Conservation (phyloP, 1,140 invertebrate species). For the Temnothorax longispinosus region DNA sequence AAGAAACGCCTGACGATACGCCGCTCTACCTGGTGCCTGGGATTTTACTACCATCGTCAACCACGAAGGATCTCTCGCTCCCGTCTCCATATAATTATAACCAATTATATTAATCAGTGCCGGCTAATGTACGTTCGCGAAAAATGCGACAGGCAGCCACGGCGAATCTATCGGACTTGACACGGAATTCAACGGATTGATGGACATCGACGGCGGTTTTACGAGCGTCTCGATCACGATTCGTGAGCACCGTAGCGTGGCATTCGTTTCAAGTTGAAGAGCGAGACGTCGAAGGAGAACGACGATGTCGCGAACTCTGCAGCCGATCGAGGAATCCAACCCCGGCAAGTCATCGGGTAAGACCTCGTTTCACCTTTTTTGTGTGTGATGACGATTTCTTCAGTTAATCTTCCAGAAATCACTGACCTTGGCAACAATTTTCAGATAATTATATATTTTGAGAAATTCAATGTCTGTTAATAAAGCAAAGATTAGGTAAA, state of each 20-base stretch:
- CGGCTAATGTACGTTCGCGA: not conserved
- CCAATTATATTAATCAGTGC: slow-evolving; percentile 12
- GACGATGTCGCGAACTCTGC: slow-evolving; percentile 71
- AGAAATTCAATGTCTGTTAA: not conserved
- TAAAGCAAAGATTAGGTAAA: not conserved
- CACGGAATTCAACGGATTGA: slow-evolving; percentile 30
- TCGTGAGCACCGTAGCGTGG: not conserved
- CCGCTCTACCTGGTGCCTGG: not conserved
- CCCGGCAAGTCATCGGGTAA: slow-evolving; percentile 77
- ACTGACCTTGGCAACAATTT: not conserved
- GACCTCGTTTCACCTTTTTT: slow-evolving; percentile 10
- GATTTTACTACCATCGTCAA: not conserved
- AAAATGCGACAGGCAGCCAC: slow-evolving; percentile 30
- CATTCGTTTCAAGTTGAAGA: slow-evolving; percentile 37
- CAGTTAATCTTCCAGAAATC: not conserved
- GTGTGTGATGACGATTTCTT: not conserved
- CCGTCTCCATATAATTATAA: not conserved
- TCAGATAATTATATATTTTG: not conserved
- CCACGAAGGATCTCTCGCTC: not conserved
- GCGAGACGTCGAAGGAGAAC: not conserved
- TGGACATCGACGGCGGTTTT: slow-evolving; percentile 34
- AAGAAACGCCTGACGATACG: not conserved
- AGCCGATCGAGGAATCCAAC: slow-evolving; percentile 81
- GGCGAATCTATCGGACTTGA: slow-evolving; percentile 29
- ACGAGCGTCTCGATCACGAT: slow-evolving; percentile 30